Evolutionary conservation across 1,140 invertebrate genomes (phyloP).

Genomic region (Drosophila nasuta): DNA sequence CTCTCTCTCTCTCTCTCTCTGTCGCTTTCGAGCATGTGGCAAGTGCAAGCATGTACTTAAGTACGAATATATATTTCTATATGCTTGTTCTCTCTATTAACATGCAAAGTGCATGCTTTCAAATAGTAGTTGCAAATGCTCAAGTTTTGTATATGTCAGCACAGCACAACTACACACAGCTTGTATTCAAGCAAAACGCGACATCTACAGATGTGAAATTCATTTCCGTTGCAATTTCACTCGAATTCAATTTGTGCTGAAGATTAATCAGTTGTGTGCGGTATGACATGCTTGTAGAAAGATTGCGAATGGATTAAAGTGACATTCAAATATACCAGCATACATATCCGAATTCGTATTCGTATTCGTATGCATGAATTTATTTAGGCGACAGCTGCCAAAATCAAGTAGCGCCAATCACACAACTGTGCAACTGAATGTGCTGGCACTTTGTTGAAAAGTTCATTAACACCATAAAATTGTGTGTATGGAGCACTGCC

Average conservation of each 20-base stretch:
- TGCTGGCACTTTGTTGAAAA: conserved; percentile 35
- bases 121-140: conserved; percentile 21
- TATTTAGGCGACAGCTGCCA: conserved; percentile 32
- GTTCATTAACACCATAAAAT: conserved; percentile 81
- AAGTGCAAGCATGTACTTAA: conserved; percentile 9
- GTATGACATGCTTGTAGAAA: conserved; percentile 7
- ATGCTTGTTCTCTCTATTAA: conserved; percentile 14
- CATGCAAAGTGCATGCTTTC: conserved; percentile 34
- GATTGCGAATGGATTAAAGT: conserved; percentile 5
- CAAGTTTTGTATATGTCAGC: conserved; percentile 25
- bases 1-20: conserved; percentile 1
- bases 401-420: conserved; percentile 20
- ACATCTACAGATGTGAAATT: conserved; percentile 23
- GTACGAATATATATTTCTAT: conserved; percentile 19
- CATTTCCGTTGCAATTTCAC: conserved; percentile 37
- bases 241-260: conserved; percentile 29
- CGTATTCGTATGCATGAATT: conserved; percentile 13
- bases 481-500: conserved; percentile 63
- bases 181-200: conserved; percentile 2
- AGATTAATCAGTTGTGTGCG: conserved; percentile 30
- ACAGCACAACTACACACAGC: background rate
- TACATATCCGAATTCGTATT: background rate
- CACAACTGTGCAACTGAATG: background rate
- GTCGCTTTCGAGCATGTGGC: background rate
- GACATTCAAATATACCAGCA: conserved; percentile 9